Conservation (phyloP, 30 jellyfish, hydroid and myxozoan genomes). For the Nemopilema nomurai region DNA sequence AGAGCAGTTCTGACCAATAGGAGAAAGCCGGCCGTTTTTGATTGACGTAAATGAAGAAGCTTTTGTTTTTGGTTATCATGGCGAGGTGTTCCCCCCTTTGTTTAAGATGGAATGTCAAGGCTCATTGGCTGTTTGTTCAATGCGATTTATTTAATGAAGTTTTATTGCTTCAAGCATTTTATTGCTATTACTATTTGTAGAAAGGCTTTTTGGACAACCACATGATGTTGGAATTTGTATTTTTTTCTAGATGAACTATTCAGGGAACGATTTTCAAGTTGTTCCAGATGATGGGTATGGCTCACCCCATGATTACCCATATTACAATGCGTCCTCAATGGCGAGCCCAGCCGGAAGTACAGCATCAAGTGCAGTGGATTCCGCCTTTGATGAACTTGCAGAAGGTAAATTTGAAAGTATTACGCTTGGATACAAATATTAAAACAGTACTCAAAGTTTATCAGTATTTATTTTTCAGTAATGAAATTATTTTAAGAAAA, state of each 20-base stretch:
- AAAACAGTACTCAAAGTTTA: not conserved
- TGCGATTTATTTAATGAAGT: too few species aligned
- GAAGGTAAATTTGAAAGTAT: slow-evolving; percentile 16
- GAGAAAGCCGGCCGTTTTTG: not conserved
- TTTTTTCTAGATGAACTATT: not conserved
- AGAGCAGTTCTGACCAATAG: not conserved
- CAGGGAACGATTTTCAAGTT: slow-evolving; percentile 5
- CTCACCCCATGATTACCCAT: slow-evolving; percentile 23
- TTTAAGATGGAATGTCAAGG: too few species aligned
- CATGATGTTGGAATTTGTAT: too few species aligned
- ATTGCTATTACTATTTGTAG: too few species aligned
- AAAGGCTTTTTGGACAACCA: too few species aligned
- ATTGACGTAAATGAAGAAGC: not conserved
- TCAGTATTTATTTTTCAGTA: not conserved
- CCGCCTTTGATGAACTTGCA: slow-evolving; percentile 75
- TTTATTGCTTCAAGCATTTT: too few species aligned
- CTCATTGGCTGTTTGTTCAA: too few species aligned
- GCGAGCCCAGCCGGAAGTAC: slow-evolving; percentile 41
- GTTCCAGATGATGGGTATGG: slow-evolving; percentile 52
- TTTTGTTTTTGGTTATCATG: too few species aligned
- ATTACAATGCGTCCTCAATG: not conserved
- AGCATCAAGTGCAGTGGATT: slow-evolving; percentile 48
- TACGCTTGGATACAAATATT: not conserved
- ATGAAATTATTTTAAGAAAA: not conserved
- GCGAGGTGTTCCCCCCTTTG: too few species aligned